Evolutionary conservation across 2,113 vertebrate genomes (phyloP).

Genomic region (Tachycineta bicolor): DNA sequence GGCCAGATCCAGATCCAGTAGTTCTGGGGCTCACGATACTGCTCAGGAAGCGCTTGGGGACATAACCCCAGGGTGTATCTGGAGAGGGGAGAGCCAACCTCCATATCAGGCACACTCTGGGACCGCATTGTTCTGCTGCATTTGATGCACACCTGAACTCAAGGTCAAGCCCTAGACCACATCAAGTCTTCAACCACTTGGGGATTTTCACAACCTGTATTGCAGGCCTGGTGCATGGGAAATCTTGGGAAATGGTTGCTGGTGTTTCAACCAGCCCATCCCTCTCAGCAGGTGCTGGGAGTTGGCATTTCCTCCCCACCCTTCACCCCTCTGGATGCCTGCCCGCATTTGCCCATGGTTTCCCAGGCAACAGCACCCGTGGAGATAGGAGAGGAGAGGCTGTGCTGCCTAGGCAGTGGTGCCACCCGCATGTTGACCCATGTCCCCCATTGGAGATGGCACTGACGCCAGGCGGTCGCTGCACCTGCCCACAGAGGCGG

Average conservation of each 20-base stretch:
- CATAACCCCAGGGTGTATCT: neutral
- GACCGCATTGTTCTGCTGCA: neutral
- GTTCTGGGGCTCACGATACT: neutral
- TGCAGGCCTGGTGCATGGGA: neutral
- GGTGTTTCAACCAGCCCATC: accelerated
- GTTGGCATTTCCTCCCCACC: constrained; percentile 14
- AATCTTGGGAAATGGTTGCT: neutral
- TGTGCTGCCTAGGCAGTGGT: accelerated
- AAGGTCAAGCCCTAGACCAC: neutral
- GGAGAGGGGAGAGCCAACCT: neutral
- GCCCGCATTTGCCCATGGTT: neutral
- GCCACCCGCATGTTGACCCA: accelerated
- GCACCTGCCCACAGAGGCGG: accelerated
- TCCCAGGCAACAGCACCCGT: constrained; percentile 19
- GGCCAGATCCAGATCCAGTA: neutral
- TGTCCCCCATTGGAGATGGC: neutral
- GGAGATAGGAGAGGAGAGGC: neutral
- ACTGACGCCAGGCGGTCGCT: neutral
- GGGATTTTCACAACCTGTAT: neutral
- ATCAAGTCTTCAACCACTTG: accelerated
- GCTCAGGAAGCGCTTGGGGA: neutral
- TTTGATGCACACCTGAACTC: neutral
- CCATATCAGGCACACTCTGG: neutral
- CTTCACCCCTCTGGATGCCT: constrained; percentile 28
- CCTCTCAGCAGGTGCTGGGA: neutral